Evolutionary conservation across 92 coral and sea anemone genomes (phyloP).

Genomic region (Epizoanthus fatuus): DNA sequence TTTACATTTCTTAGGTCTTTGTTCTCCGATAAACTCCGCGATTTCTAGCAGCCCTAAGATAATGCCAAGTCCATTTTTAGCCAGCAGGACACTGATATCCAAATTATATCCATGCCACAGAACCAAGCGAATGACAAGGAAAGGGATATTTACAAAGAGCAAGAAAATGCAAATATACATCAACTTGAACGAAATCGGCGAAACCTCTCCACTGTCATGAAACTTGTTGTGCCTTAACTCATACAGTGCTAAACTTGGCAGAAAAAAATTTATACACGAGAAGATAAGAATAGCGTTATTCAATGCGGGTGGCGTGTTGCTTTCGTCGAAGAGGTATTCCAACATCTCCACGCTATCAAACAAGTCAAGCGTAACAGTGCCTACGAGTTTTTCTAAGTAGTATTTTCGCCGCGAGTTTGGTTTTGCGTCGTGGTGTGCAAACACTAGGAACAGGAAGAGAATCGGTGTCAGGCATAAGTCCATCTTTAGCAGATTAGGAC

Average conservation of each 20-base stretch:
- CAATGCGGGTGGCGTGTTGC: constrained; percentile 35
- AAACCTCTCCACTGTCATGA: constrained; percentile 87
- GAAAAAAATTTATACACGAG: constrained; percentile 85
- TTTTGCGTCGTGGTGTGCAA: constrained; percentile 87
- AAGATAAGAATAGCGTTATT: constrained; percentile 76
- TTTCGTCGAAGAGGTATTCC: constrained; percentile 83
- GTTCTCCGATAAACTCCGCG: constrained; percentile 86
- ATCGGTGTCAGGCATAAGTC: constrained; percentile 73
- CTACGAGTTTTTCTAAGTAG: constrained; percentile 86
- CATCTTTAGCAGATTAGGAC: constrained; percentile 86
- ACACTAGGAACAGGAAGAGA: constrained; percentile 70
- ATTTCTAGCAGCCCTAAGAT: constrained; percentile 82
- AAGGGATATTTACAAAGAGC: constrained; percentile 88
- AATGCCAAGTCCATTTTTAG: constrained; percentile 87
- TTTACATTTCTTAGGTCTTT: constrained; percentile 80
- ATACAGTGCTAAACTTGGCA: constrained; percentile 89
- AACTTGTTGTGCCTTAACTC: constrained; percentile 91
- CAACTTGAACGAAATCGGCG: constrained; percentile 85
- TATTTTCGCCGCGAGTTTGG: constrained; percentile 82
- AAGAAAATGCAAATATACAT: constrained; percentile 82
- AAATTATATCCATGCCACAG: constrained; percentile 80
- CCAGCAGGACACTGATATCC: constrained; percentile 83
- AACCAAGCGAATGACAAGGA: constrained; percentile 78
- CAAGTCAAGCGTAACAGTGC: constrained; percentile 89
- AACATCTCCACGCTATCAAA: constrained; percentile 96